Percentiles rank a stretch among this genome's conserved stretches.
Evolutionary conservation across 2,113 vertebrate genomes (phyloP).

Genomic region (Uropsilus gracilis): DNA sequence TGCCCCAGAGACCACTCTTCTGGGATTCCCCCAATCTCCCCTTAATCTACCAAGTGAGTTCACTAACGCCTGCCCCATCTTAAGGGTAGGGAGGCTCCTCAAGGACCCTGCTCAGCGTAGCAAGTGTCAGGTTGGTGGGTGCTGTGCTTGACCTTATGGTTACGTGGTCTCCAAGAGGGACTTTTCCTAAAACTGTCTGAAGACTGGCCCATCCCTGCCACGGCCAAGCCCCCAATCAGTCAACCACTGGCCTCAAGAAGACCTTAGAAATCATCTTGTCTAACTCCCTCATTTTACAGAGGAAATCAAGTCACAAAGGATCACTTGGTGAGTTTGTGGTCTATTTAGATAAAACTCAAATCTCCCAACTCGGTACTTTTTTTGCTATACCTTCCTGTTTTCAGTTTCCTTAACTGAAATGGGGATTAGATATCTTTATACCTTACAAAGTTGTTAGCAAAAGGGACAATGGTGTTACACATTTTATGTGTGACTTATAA

Average conservation of each 20-base stretch:
- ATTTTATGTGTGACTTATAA: neutral
- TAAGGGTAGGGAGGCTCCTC: fast-evolving
- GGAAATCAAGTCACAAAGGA: slow-evolving; percentile 2
- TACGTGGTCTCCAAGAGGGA: neutral
- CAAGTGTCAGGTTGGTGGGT: neutral
- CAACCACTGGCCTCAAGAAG: neutral
- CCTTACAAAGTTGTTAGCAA: neutral
- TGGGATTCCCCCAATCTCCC: neutral
- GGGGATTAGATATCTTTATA: neutral
- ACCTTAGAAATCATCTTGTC: neutral
- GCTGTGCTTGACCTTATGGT: neutral
- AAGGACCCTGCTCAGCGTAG: neutral
- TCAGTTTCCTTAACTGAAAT: slow-evolving; percentile 44
- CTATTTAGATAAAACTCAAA: neutral
- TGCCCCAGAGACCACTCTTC: neutral
- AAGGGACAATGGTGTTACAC: neutral
- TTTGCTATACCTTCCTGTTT: neutral
- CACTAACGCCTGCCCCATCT: no score
- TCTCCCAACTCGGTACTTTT: neutral
- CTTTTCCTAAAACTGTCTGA: neutral
- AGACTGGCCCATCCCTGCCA: neutral
- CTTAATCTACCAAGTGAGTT: neutral
- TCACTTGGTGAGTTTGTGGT: neutral
- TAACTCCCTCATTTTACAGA: neutral
- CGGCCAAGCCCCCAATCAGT: neutral